Evolutionary conservation across 2,113 vertebrate species (phyloP), one percentile per base, ranked within the genome.

Genomic region (Nothoprocta pentlandii): DNA sequence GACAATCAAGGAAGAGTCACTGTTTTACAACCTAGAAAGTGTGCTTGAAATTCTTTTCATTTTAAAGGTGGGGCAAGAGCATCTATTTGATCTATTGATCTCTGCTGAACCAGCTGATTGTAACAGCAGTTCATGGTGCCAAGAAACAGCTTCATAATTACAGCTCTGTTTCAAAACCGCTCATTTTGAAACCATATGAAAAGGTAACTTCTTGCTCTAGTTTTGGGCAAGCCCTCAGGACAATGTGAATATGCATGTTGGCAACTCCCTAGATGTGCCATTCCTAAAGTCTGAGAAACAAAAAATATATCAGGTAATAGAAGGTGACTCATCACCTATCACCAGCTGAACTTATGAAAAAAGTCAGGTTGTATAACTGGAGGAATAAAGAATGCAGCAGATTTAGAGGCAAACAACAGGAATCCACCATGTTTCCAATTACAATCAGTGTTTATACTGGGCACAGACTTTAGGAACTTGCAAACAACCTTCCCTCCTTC

Each of bases 301-400:
- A 49, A 62, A 68, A 74, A 25, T 15, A 23, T 9, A 11, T 36
- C 86, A 51, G 28, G 58, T 76, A 56, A 84, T 9, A 75, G 9
- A 3, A 83, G 61, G 80, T 88, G 90, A 96, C 64, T 94, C 92
- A 94, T 63, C 71, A 3, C 73, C 87, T 69, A 85, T 9, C 73
- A 79, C 79, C 56, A 63, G 68, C 59, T 94, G 77, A 96, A 79
- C 91, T 58, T 77, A 17, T 16, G 9, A 39, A 66, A 86, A 92
- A 92, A 89, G 87, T 92, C 94, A 77, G 13, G 62, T 74, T 15
- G 75, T 49, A 87, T 2, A 28, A 62, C 12, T 28, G 9, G 56
- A 36, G 85, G 44, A 92, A 34, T 7, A 59, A 77, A 67, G 87
- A n/a, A 1, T 36, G 66, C 70, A 85, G 87, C 20, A 20, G 78